Base-by-base conservation (phyloP, 2,888 invertebrate genomes). In the Hoplodrina blanda region DNA sequence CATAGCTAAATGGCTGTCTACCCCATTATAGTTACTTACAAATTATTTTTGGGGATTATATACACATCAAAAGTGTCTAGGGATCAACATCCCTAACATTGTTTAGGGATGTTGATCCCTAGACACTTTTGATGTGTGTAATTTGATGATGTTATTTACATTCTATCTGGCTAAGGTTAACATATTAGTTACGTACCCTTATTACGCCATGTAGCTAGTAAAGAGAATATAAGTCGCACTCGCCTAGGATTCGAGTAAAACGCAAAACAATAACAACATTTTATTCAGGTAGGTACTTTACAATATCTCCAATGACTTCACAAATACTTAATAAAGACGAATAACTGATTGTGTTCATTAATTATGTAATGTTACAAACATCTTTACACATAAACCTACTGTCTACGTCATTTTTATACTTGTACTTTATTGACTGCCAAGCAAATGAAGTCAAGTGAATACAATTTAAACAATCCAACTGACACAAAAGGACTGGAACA, bases 381-480 rank as follows among this genome's bases (percentile, higher is more conserved):
- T 56, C 6, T 56, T 33, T n/a, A 41, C 41, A 19, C 41, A 53
- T 5, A 52, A 57, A 53, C 41, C 53, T 37, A 41, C 20, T 44
- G 33, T 6, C 25, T 15, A 46, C 59, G 37, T 20, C n/a, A 55
- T 67, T 52, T 30, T 25, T 46, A 41, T 56, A 20, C 46, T 20
- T 33, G 44, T 77, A 11, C n/a, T 49, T 61, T 61, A 76, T 63
- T 69, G 62, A 50, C 56, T 57, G 44, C n/a, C 33, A 44, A 57
- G 30, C 25, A 20, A 33, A 41, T 59, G 62, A 69, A 61, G 62
- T 54, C 59, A 55, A 59, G 20, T 59, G 62, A 60, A 79, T 64
- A 78, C 66, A 79, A 80, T 78, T 75, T 61, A 62, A 69, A 69
- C 60, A 69, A 66, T 66, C 17, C 52, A 37, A 56, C 37, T 46